Base-by-base conservation (phyloP, 2,888 invertebrate species). In the Cryptus armator region DNA sequence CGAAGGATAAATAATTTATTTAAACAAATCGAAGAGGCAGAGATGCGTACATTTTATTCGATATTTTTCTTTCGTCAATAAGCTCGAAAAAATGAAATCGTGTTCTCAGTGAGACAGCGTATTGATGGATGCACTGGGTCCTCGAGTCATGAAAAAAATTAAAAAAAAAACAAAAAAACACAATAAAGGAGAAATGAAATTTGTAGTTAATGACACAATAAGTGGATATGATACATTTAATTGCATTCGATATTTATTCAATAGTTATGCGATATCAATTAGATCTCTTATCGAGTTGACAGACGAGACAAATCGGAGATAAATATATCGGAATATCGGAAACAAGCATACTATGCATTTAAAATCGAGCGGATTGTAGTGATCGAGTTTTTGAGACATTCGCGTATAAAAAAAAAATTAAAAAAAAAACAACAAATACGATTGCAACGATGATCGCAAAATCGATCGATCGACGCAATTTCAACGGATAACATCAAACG, bases 201-300 rank as follows among this genome's bases (percentile, higher is more conserved):
- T 48, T 62, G 19, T 64, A 48, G 32, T 75, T 51, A 46, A 79
- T 67, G 74, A 74, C 68, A 51, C 37, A 81, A 82, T 46, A 68
- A 76, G 37, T 80, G 37, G 37, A 37, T 85, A 37, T 85, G 76
- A 83, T 83, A 86, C 83, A 86, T 87, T 88, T 86, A 89, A 87
- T 91, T 89, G 87, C 87, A 85, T 91, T 90, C 89, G 84, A 89
- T 89, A 89, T 91, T 92, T 92, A 92, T 91, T 92, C 87, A 89
- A 89, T 91, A 91, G 88, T 91, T 89, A 89, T 75, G 79, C 71
- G 71, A 89, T 90, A 91, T 90, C 89, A 89, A 89, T 89, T 89
- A 86, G 91, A 92, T 88, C 89, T 91, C 90, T 88, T 89, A 90
- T 88, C 88, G 89, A 90, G 88, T 89, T 89, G 87, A 90, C 88